Conservation (phyloP, 2,888 invertebrate genomes). For the Augochlorella aurata region DNA sequence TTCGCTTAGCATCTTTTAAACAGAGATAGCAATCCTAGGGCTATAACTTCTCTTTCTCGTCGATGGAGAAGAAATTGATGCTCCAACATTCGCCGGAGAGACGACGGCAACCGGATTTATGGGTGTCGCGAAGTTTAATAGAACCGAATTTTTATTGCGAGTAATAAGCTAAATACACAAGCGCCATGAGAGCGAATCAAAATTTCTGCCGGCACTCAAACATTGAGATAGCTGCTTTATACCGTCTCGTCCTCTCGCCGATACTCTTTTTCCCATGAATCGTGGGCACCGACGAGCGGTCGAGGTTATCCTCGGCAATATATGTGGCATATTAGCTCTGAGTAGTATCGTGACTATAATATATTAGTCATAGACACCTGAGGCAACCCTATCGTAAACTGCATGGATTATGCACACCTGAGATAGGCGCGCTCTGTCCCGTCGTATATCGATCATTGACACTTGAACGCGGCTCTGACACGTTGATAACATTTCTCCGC, state of each 20-base stretch:
- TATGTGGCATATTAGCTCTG: not conserved
- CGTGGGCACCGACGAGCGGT: not conserved
- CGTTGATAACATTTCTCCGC: not conserved
- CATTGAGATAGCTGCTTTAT: too few species aligned
- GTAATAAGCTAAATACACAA: too few species aligned
- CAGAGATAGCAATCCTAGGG: not conserved
- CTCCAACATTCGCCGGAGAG: not conserved
- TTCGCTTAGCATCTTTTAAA: not conserved
- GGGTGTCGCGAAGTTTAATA: not conserved
- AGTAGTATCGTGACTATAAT: not conserved
- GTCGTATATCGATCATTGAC: not conserved
- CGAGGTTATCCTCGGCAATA: not conserved
- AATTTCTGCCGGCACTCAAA: too few species aligned
- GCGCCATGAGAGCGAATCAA: too few species aligned
- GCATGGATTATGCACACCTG: not conserved
- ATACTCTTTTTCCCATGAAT: not conserved
- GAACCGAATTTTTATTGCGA: not conserved
- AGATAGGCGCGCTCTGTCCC: not conserved
- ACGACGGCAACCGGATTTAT: not conserved
- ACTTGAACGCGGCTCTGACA: not conserved
- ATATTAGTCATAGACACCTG: conserved; percentile 5
- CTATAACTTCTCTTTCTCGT: not conserved
- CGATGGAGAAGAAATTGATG: not conserved
- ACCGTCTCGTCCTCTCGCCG: too few species aligned
- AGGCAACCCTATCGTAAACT: conserved; percentile 3